Evolutionary conservation across 1,140 invertebrate species (phyloP), one percentile per base, ranked within the genome.

Genomic region (Caenorhabditis tropicalis): DNA sequence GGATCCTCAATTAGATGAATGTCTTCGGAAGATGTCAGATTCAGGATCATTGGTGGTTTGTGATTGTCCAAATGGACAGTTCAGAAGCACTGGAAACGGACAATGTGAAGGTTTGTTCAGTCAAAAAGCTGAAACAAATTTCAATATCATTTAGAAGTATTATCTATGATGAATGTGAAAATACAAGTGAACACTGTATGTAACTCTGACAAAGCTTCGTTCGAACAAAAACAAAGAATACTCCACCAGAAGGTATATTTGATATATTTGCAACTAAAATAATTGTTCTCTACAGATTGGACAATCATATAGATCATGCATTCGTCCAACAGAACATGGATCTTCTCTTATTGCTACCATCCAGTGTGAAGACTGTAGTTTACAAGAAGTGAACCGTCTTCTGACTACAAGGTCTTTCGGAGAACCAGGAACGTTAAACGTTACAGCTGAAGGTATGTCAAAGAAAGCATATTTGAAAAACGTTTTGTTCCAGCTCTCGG

Each of bases 61-160:
- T 74, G 65, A 74, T 74, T 74, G 65, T 74, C 65, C 65, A 10
- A 74, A 74, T 9, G 65, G 65, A 1, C 65, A 74, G 15, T 74
- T 74, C 21, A 74, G n/a, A 74, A 74, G 33, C n/a, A 46, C 21
- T 5, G 36, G 19, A 24, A 74, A 15, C 6, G 65, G 65, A 7
- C 2, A 74, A 10, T 74, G 65, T 74, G 65, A 74, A 74, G 65
- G 65, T 74, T 24, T 24, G 33, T 43, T 24, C 36, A 24, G 7
- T 36, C 9, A 15, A 9, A 65, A 19, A 36, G 3, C 16, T 19
- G n/a, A 19, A n/a, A n/a, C 16, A 36, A 21, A 56, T 12, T 10
- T 19, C 15, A 1, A 16, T 1, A 9, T 74, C 1, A n/a, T 74
- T 43, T n/a, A 74, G 65, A 74, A 74, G 33, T 36, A 0, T n/a